A percentile compares a stretch with the other conserved stretches of the same genome.
Conservation (phyloP, 2,113 vertebrate species). For the Edolisoma coerulescens region DNA sequence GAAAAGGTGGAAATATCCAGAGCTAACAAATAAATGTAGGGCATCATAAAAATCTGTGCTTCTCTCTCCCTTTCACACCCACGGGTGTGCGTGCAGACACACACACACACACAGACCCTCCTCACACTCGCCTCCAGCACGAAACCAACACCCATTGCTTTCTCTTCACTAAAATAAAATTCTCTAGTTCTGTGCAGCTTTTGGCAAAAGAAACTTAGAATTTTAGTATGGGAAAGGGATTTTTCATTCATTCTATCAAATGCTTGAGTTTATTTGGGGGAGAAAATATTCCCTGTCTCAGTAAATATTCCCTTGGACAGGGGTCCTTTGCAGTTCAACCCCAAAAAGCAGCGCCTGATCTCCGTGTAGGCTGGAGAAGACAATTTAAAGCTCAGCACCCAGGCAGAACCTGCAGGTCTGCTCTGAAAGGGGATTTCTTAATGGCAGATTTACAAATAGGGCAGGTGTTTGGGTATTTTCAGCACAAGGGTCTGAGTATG, state of each 20-base stretch:
- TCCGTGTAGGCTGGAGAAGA: background rate
- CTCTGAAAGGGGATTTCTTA: background rate
- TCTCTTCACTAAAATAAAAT: background rate
- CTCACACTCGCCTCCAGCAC: accelerated
- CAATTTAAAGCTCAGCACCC: background rate
- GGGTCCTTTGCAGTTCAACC: background rate
- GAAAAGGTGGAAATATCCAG: background rate
- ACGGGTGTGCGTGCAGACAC: accelerated
- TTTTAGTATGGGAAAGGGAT: background rate
- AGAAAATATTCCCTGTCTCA: background rate
- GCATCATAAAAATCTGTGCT: background rate
- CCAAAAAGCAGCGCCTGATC: background rate
- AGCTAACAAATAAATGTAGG: background rate
- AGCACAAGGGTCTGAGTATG: background rate
- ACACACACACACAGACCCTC: background rate
- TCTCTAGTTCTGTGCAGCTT: background rate
- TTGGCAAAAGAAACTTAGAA: background rate
- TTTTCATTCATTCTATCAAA: background rate
- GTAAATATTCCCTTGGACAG: background rate
- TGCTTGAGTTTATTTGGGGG: background rate
- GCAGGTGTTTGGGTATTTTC: background rate
- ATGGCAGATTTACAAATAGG: accelerated
- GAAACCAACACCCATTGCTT: background rate
- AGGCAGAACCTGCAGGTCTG: background rate
- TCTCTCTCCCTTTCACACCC: background rate